These are phyloP conservation scores for Cossypha niveicapilla DNA, from an alignment of 2,797 vertebrate genomes.

Conservation along the genomic window DNA sequence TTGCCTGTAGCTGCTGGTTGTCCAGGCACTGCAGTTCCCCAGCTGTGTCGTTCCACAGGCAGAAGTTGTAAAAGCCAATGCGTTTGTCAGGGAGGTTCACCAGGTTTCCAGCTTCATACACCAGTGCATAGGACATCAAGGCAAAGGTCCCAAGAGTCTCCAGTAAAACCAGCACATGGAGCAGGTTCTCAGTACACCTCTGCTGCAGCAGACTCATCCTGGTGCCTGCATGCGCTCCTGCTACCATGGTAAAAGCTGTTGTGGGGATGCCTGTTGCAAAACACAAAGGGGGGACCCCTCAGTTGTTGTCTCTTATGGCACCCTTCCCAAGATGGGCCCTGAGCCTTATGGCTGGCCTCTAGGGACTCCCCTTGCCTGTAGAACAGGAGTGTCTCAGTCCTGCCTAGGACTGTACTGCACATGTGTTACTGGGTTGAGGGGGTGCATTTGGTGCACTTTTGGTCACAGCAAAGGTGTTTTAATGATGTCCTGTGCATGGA, in stretches of 20 bases:
- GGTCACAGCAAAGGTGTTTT: neutral
- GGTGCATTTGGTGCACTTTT: neutral
- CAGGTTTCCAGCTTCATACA: slow-evolving; percentile 64
- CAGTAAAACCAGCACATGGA: neutral
- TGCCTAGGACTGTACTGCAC: neutral
- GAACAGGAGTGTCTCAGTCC: neutral
- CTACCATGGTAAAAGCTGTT: neutral
- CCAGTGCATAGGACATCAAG: slow-evolving; percentile 57
- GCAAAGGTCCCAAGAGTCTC: neutral
- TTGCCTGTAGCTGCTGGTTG: neutral
- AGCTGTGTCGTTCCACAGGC: slow-evolving; percentile 52
- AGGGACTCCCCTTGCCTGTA: neutral
- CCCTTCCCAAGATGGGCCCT: neutral
- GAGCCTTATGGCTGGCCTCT: neutral
- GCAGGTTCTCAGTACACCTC: fast-evolving
- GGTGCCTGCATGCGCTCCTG: neutral
- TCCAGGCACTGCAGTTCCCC: slow-evolving; percentile 43
- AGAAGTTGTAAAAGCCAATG: slow-evolving; percentile 76
- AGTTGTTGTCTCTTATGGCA: neutral
- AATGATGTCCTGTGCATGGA: neutral
- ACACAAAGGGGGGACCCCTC: neutral
- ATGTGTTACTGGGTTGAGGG: fast-evolving
- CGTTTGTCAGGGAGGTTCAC: slow-evolving; percentile 35
- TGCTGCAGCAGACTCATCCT: neutral
- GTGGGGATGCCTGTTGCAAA: neutral